Base-by-base conservation (phyloP, 2,797 vertebrate species). In the Propithecus perrieri region DNA sequence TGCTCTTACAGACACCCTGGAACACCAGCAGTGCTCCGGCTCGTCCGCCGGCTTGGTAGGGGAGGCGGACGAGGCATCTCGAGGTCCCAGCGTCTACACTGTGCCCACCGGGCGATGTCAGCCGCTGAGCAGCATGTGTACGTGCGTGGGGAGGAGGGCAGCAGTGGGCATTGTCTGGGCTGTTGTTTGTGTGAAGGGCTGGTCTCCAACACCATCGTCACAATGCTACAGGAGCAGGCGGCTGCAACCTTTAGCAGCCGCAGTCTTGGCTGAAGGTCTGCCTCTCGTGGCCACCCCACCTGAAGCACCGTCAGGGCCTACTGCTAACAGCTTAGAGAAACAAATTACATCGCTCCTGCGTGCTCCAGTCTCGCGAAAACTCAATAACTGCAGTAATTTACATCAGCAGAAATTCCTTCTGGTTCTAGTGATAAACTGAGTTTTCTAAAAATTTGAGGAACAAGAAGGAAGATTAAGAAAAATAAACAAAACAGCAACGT, bases 401-500 rank as follows among this genome's bases (percentile, higher is more conserved):
- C 88, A 35, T 53, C 35, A 65, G 76, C 41, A 88, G 85, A 84
- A 93, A 94, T 81, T 63, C 86, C 38, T 95, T 80, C 48, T 92
- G 67, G 26, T 81, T 84, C 46, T 81, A 85, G 65, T 55, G 87
- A 87, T 78, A 87, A 91, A 85, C 30, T 41, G 57, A 92, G 92
- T n/a, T 59, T 24, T 93, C 65, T 93, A 63, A 88, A 48, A 91
- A 55, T 14, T 2, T 80, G 78, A 78, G 83, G 46, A 46, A 46
- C 33, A 74, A 95, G 80, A 71, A 33, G 55, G 43, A 78, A 78
- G 67, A 79, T 59, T 65, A 78, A 55, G n/a, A 18, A 38, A 88
- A 67, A 12, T 4, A 18, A 83, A 43, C 5, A 59, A 59, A 85
- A 7, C 2, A 22, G 33, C 5, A 43, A 50, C 59, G 53, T 30